Evolutionary conservation across 2,113 vertebrate genomes (phyloP).

Genomic region (Paracanthobrama guichenoti): DNA sequence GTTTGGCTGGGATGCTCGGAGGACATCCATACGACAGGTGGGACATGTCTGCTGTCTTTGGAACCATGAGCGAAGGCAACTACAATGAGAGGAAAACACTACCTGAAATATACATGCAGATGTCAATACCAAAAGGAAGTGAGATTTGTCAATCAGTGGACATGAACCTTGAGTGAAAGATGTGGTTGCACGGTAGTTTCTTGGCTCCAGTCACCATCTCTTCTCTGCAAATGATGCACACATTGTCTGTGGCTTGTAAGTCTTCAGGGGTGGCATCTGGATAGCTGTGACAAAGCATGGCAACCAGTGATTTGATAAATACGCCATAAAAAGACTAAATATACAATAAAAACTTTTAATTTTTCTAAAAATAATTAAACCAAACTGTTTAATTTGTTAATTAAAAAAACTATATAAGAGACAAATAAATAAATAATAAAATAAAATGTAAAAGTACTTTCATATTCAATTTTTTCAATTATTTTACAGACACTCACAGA

Average conservation of each 20-base stretch:
- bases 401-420: neutral
- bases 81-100: slow-evolving; percentile 56
- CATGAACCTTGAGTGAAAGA: slow-evolving; percentile 92
- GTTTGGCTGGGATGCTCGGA: slow-evolving; percentile 83
- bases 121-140: neutral
- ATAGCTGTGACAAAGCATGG: slow-evolving; percentile 73
- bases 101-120: neutral
- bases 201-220: slow-evolving; percentile 97
- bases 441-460: too few species aligned
- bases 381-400: neutral
- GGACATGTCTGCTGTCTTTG: slow-evolving; percentile 97
- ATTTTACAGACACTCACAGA: slow-evolving; percentile 78
- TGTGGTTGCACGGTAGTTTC: slow-evolving; percentile 95
- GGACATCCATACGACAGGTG: slow-evolving; percentile 94
- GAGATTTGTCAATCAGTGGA: neutral
- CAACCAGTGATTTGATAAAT: neutral
- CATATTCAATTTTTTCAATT: too few species aligned
- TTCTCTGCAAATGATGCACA: slow-evolving; percentile 96
- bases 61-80: slow-evolving; percentile 97
- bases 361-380: neutral
- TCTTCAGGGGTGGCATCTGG: slow-evolving; percentile 93
- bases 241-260: slow-evolving; percentile 90
- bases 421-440: neutral
- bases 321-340: neutral
- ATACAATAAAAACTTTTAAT: neutral